Conservation (phyloP, 2,888 invertebrate species). For the Parascotia fuliginaria region DNA sequence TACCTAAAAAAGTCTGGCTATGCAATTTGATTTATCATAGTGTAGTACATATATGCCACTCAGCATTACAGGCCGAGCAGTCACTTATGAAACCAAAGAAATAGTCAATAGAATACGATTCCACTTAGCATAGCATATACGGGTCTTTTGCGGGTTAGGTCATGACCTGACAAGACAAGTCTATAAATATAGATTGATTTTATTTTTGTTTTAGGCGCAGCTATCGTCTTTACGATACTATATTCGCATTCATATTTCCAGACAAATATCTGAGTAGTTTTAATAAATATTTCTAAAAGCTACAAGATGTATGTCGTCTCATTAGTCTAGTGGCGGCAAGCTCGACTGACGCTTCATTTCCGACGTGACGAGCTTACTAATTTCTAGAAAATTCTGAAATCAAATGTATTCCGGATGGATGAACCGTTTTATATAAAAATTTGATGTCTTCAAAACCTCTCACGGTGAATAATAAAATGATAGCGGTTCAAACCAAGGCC, state of each 20-base stretch:
- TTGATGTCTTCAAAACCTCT: conserved; percentile 1
- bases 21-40: no score
- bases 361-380: conserved; percentile 14
- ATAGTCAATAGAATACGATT: no score
- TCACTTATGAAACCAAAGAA: no score
- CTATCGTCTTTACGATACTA: no score
- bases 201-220: no score
- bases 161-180: no score
- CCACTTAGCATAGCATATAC: no score
- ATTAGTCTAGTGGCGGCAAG: conserved; percentile 15
- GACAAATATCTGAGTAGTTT: neutral
- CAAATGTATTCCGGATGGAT: conserved; percentile 9
- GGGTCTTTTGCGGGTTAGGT: no score
- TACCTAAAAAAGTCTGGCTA: neutral
- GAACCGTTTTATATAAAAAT: conserved; percentile 10
- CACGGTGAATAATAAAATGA: neutral
- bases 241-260: neutral
- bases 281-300: neutral
- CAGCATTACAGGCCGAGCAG: no score
- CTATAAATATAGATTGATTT: no score
- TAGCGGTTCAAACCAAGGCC: neutral
- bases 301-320: conserved; percentile 7
- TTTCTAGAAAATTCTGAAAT: conserved; percentile 1
- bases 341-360: conserved; percentile 15
- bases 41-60: no score